Evolutionary conservation across 2,797 vertebrate genomes (phyloP).

Genomic region (Morus bassanus): DNA sequence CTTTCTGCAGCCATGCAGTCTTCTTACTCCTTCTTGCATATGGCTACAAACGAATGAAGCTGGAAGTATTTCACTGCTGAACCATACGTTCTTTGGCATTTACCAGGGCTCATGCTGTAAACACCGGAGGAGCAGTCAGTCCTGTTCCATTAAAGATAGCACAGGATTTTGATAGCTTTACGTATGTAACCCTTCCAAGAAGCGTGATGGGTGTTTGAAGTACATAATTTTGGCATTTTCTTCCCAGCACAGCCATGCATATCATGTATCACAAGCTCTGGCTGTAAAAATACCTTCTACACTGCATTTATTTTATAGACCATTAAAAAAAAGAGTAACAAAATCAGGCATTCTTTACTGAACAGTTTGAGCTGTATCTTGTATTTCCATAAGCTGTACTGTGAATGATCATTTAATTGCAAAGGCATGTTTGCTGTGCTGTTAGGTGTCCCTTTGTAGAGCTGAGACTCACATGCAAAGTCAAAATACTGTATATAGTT

Average conservation of each 20-base stretch:
- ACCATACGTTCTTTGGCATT: neutral
- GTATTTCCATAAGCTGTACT: neutral
- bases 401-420: neutral
- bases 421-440: neutral
- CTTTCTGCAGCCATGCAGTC: rapidly evolving
- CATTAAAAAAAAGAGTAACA: slow-evolving; percentile 1
- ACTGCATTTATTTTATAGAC: slow-evolving; percentile 15
- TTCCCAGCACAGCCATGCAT: neutral
- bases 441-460: neutral
- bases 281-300: slow-evolving; percentile 2
- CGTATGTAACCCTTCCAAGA: neutral
- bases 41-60: neutral
- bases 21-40: neutral
- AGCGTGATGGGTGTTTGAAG: neutral
- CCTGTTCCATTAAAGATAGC: neutral
- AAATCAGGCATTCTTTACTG: neutral
- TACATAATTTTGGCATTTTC: neutral
- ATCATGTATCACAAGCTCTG: neutral
- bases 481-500: neutral
- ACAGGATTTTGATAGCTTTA: neutral
- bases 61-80: neutral
- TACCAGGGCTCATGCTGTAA: neutral
- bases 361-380: neutral
- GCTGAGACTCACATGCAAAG: neutral
- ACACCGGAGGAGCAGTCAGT: neutral